phyloP scores from a whole-genome alignment of 2,113 vertebrate species.

The Macrotis lagotis region DNA sequence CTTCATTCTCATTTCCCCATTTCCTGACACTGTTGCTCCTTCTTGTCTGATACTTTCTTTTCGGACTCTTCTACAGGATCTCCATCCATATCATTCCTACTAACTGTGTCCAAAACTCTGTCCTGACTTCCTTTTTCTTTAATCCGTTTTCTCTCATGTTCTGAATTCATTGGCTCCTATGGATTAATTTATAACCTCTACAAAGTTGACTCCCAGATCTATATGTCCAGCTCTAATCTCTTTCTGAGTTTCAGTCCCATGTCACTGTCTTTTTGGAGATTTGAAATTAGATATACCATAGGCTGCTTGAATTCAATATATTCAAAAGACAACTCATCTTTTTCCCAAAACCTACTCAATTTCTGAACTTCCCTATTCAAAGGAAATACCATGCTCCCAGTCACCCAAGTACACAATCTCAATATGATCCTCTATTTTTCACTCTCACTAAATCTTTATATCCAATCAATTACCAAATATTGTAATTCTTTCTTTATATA shows the following conservation, averaged over 20 bases:
- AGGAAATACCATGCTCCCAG: background rate
- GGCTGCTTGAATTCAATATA: background rate
- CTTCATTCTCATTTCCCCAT: too few relatives aligned
- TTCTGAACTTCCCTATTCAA: background rate
- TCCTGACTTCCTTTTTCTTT: too few relatives aligned
- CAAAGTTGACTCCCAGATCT: background rate
- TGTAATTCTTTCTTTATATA: background rate
- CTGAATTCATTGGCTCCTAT: background rate
- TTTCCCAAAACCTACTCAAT: background rate
- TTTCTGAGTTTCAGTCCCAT: background rate
- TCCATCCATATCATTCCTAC: background rate
- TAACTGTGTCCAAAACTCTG: background rate
- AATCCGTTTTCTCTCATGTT: background rate
- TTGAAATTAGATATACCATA: background rate
- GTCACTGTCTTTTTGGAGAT: background rate
- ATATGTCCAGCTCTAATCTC: background rate
- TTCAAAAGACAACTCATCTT: background rate
- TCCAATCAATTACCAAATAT: background rate
- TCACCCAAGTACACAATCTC: background rate
- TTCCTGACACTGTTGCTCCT: too few relatives aligned
- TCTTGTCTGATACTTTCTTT: background rate
- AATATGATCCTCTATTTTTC: background rate
- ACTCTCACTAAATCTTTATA: background rate
- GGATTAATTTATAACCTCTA: too few relatives aligned
- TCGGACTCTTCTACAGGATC: background rate